Evolutionary conservation across 2,797 vertebrate genomes (phyloP).

Genomic region (Furcifer pardalis): DNA sequence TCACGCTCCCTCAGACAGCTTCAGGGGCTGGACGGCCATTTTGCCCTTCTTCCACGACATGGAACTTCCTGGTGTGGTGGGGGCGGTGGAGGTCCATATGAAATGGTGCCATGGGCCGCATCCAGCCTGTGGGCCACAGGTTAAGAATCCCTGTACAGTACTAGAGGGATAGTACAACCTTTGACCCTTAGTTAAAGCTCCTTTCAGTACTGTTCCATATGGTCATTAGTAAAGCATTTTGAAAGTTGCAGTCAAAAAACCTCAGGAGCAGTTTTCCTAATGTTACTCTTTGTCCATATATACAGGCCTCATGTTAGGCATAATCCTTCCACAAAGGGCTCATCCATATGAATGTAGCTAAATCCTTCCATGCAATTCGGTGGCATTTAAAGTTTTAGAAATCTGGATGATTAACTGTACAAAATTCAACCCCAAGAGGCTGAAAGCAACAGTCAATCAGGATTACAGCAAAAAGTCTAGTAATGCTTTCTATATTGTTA

Average conservation of each 20-base stretch:
- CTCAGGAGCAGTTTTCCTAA: neutral
- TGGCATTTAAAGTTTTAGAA: neutral
- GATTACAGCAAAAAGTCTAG: neutral
- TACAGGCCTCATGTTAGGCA: neutral
- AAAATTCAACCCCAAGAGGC: neutral
- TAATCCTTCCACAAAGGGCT: neutral
- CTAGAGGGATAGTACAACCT: neutral
- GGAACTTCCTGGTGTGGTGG: no score
- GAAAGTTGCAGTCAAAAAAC: neutral
- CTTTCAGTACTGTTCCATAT: neutral
- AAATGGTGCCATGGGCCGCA: no score
- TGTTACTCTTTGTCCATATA: neutral
- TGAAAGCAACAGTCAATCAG: neutral
- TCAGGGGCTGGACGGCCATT: no score
- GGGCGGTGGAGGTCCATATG: no score
- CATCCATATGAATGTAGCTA: neutral
- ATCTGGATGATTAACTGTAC: neutral
- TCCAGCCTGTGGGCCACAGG: no score
- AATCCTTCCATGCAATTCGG: neutral
- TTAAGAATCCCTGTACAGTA: no score
- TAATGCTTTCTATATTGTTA: neutral
- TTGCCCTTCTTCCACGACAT: no score
- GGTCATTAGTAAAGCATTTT: neutral
- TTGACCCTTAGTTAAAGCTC: neutral
- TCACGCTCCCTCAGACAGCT: no score